Conservation (phyloP, 2,888 invertebrate species). For the Eupelmus urozonus region DNA sequence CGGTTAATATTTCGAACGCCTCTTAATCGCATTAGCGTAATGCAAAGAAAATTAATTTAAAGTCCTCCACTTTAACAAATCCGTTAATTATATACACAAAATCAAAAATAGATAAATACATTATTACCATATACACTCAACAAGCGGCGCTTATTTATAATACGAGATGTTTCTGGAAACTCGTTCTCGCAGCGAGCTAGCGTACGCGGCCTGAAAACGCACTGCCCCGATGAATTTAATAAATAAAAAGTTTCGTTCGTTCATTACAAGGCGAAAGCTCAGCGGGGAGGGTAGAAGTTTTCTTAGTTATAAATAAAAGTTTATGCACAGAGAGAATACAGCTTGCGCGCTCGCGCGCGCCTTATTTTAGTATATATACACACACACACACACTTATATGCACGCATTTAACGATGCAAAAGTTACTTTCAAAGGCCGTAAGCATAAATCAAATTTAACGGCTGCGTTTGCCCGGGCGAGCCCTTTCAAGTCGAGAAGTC, state of each 20-base stretch:
- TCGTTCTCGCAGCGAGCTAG: background rate
- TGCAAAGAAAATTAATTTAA: no score
- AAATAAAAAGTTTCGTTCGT: constrained; percentile 23
- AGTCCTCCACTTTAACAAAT: no score
- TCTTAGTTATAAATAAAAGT: constrained; percentile 42
- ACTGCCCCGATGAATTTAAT: constrained; percentile 20
- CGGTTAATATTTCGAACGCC: no score
- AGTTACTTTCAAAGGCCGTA: constrained; percentile 48
- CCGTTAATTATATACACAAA: no score
- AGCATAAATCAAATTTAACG: constrained; percentile 58
- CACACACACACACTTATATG: no score
- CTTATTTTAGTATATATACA: constrained; percentile 55
- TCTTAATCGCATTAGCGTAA: no score
- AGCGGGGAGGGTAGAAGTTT: background rate
- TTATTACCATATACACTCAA: no score
- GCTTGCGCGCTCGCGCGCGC: no score
- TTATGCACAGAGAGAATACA: constrained; percentile 7
- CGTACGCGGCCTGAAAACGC: constrained; percentile 24
- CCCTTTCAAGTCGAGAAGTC: constrained; percentile 52
- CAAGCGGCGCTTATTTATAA: background rate
- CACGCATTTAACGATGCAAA: constrained; percentile 50
- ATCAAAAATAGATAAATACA: no score
- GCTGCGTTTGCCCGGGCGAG: constrained; percentile 29
- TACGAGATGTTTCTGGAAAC: background rate
- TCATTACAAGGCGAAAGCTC: background rate